phyloP scores from a whole-genome alignment of 2,797 vertebrate species.

The Artibeus lituratus region DNA sequence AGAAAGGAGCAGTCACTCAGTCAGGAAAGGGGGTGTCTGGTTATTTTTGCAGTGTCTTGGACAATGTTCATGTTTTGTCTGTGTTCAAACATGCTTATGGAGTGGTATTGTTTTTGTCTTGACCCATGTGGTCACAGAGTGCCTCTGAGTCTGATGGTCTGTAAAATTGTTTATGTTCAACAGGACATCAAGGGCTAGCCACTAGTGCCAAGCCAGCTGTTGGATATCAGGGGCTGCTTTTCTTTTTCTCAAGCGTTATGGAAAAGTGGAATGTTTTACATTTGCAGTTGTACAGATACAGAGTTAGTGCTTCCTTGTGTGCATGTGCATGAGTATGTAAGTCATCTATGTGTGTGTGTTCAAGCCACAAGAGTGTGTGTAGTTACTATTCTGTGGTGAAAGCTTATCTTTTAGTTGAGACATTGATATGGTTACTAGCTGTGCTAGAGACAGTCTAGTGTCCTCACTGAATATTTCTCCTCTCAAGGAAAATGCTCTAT shows the following conservation, averaged over 20 bases:
- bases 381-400: not conserved
- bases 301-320: not conserved
- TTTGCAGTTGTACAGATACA: not conserved
- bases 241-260: not conserved
- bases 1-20: not conserved
- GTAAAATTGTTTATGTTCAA: not conserved
- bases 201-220: not conserved
- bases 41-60: not conserved
- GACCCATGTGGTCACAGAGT: not conserved
- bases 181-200: not conserved
- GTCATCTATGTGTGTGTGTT: not conserved
- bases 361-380: not conserved
- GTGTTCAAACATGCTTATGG: not conserved
- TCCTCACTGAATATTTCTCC: not conserved
- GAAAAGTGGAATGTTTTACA: not conserved
- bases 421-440: not conserved
- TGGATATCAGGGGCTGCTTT: not conserved
- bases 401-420: not conserved
- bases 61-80: not conserved
- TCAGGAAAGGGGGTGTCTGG: not conserved
- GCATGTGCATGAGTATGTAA: not conserved
- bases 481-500: not conserved
- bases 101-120: not conserved
- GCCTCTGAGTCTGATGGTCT: not conserved
- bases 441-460: not conserved